phyloP scores from a whole-genome alignment of 2,797 vertebrate genomes.

The Chromobotia macracanthus region DNA sequence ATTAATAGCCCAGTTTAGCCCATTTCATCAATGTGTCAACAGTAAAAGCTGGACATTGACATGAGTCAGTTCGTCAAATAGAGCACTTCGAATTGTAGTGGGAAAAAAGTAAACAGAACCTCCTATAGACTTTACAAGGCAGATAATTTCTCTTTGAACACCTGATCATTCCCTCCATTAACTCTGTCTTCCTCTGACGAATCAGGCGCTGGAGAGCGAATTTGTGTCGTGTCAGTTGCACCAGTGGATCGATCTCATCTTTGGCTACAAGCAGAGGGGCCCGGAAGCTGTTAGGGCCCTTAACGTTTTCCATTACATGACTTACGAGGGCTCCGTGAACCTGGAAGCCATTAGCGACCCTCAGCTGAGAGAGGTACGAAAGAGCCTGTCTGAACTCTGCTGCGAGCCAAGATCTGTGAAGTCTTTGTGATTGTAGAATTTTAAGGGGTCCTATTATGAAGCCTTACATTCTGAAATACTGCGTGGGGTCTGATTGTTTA shows the following conservation, averaged over 20 bases:
- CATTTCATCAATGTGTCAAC: background rate
- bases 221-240: slow-evolving; percentile 92
- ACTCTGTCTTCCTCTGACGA: slow-evolving; percentile 39
- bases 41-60: background rate
- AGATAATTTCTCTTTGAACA: slow-evolving; percentile 6
- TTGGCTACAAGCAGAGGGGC: slow-evolving; percentile 97
- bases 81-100: background rate
- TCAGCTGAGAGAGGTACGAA: slow-evolving; percentile 87
- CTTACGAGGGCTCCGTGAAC: slow-evolving; percentile 92
- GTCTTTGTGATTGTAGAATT: too few relatives aligned
- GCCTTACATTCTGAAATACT: too few relatives aligned
- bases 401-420: background rate
- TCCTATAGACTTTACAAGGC: slow-evolving; percentile 6
- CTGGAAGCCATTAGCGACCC: slow-evolving; percentile 88
- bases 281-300: slow-evolving; percentile 93
- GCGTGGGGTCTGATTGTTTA: too few relatives aligned
- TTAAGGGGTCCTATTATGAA: too few relatives aligned
- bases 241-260: slow-evolving; percentile 98
- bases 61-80: background rate
- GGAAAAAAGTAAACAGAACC: slow-evolving; percentile 1
- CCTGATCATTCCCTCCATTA: background rate
- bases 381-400: background rate
- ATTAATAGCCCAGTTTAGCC: slow-evolving; percentile 10
- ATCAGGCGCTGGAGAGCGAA: slow-evolving; percentile 94
- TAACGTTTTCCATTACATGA: slow-evolving; percentile 93